Conservation (phyloP, 2,797 vertebrate species). For the Sebastes goodei region DNA sequence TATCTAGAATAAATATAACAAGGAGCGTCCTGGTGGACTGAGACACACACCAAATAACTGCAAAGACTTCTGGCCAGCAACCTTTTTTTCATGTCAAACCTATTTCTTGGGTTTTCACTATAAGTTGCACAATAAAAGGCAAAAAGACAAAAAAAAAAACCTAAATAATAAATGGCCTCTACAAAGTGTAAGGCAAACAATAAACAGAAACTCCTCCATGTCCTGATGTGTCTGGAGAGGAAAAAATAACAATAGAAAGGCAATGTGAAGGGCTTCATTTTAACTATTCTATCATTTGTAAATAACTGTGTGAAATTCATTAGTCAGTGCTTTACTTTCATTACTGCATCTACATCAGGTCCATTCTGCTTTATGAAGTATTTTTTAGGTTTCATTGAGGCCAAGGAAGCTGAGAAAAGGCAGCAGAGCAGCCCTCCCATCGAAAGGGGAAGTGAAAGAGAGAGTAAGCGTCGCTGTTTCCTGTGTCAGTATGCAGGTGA, state of each 20-base stretch:
- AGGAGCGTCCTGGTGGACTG: not conserved
- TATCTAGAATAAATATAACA: not conserved
- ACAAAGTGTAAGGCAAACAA: not conserved
- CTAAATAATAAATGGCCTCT: no score
- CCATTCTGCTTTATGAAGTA: not conserved
- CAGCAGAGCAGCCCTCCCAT: conserved; percentile 5
- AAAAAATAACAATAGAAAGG: not conserved
- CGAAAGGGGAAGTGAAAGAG: conserved; percentile 73
- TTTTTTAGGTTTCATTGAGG: conserved; percentile 7
- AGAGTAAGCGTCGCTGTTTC: conserved; percentile 63
- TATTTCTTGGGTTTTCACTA: not conserved
- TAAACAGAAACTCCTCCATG: no score
- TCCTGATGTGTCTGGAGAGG: not conserved
- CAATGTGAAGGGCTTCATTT: not conserved
- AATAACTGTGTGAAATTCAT: not conserved
- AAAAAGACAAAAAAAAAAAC: no score
- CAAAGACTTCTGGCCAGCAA: not conserved
- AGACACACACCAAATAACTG: not conserved
- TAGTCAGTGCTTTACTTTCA: not conserved
- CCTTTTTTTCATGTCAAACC: not conserved
- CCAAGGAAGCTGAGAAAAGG: conserved; percentile 16
- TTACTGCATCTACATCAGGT: not conserved
- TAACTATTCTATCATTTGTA: not conserved
- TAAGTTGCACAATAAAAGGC: not conserved
- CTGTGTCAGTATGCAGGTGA: conserved; percentile 73